These are phyloP conservation scores for Pseudorhombus dupliciocellatus DNA, from an alignment of 2,113 vertebrate species.

Conservation along the genomic window DNA sequence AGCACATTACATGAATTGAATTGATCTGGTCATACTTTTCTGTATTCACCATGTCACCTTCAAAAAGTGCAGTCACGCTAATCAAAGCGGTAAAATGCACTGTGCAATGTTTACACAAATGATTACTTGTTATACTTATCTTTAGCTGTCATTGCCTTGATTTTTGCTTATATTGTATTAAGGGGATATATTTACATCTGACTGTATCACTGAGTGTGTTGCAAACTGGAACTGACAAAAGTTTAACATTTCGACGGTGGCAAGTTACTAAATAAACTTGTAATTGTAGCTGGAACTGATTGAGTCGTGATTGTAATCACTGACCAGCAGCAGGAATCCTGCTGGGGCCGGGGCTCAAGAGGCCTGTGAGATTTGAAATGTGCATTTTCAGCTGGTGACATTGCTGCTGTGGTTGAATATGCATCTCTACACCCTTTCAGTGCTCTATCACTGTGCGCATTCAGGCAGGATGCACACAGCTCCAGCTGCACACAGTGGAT, in stretches of 20 bases:
- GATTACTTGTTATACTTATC: too few relatives aligned
- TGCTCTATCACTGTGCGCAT: conserved; percentile 14
- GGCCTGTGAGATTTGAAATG: neutral
- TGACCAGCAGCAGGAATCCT: conserved; percentile 8
- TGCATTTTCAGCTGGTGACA: neutral
- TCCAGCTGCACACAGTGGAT: conserved; percentile 7
- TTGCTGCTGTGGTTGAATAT: neutral
- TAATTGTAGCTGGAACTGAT: too few relatives aligned
- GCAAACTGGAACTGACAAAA: neutral
- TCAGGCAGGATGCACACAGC: conserved; percentile 17
- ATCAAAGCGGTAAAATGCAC: too few relatives aligned
- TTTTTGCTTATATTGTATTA: too few relatives aligned
- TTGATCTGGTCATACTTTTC: neutral
- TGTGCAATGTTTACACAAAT: too few relatives aligned
- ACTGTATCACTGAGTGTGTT: neutral
- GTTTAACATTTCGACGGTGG: neutral
- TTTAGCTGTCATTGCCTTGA: too few relatives aligned
- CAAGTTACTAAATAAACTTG: neutral
- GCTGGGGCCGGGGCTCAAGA: rapidly evolving
- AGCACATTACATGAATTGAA: neutral
- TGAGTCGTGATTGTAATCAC: neutral
- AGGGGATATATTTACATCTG: too few relatives aligned
- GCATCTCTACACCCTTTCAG: conserved; percentile 19
- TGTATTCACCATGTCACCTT: neutral
- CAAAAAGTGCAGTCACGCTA: too few relatives aligned